A percentile compares a stretch with the other conserved stretches of the same genome.
Conservation (phyloP, 2,888 invertebrate species). For the Mycalesis mineus region DNA sequence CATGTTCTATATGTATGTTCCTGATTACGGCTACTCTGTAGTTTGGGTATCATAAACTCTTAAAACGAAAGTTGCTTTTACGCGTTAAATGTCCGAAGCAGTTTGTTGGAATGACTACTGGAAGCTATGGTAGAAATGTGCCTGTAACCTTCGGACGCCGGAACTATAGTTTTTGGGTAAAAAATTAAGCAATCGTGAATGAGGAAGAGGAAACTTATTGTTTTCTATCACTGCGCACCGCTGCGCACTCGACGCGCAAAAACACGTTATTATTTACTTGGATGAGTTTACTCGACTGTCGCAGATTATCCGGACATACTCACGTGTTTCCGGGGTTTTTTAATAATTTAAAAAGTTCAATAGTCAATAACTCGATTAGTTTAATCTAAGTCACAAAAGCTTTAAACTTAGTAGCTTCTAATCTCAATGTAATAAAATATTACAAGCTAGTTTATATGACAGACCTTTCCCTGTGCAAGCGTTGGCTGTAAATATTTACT, state of each 20-base stretch:
- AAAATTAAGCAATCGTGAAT: conserved; percentile 18
- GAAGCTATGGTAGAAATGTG: neutral
- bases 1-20: too few relatives aligned
- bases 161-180: conserved; percentile 21
- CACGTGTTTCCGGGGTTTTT: neutral
- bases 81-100: too few relatives aligned
- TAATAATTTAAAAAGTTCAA: neutral
- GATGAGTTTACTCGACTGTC: neutral
- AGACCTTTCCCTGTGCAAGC: too few relatives aligned
- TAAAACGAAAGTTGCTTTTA: too few relatives aligned
- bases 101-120: neutral
- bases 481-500: too few relatives aligned
- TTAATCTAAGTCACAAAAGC: too few relatives aligned
- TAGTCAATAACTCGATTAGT: too few relatives aligned
- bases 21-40: too few relatives aligned
- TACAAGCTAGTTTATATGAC: too few relatives aligned
- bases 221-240: conserved; percentile 21
- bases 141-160: conserved; percentile 15
- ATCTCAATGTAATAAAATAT: too few relatives aligned
- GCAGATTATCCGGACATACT: conserved; percentile 1
- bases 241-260: neutral
- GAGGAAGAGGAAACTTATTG: conserved; percentile 30
- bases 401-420: too few relatives aligned
- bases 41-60: too few relatives aligned
- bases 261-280: conserved; percentile 6